Conservation (phyloP, 2,888 invertebrate species). For the Rapana venosa region DNA sequence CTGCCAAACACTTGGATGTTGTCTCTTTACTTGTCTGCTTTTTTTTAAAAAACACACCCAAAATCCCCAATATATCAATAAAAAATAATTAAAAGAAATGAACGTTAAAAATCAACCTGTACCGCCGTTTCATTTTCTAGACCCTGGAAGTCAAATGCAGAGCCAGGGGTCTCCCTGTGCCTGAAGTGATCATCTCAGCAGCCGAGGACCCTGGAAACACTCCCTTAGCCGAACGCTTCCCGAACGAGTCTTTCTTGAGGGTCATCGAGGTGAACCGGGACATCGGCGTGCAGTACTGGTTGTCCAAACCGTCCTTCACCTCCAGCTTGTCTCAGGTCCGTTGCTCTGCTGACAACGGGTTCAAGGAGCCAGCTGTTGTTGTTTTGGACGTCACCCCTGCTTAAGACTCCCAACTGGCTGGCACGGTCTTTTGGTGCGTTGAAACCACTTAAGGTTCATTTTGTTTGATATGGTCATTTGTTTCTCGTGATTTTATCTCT, state of each 20-base stretch:
- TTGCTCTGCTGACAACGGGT: neutral
- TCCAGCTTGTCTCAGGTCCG: neutral
- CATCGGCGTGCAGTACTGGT: neutral
- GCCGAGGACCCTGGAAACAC: neutral
- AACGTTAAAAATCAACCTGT: no score
- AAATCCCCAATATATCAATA: no score
- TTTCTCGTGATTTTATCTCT: no score
- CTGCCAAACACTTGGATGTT: no score
- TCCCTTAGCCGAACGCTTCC: neutral
- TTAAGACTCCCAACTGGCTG: no score
- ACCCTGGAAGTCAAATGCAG: slow-evolving; percentile 4
- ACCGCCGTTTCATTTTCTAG: neutral
- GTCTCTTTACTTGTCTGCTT: no score
- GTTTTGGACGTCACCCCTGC: neutral
- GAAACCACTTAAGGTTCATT: no score
- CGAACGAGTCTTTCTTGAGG: neutral
- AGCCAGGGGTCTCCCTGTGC: neutral
- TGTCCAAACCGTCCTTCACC: neutral
- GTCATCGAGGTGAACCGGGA: neutral
- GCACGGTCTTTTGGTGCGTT: no score
- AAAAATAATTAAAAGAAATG: no score
- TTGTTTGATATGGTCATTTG: no score
- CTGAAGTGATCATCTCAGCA: neutral
- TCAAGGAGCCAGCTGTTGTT: neutral
- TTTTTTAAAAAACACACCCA: no score